A percentile compares a stretch with the other conserved stretches of the same genome.
phyloP scores from a whole-genome alignment of 2,113 vertebrate genomes.

The Neotoma lepida region DNA sequence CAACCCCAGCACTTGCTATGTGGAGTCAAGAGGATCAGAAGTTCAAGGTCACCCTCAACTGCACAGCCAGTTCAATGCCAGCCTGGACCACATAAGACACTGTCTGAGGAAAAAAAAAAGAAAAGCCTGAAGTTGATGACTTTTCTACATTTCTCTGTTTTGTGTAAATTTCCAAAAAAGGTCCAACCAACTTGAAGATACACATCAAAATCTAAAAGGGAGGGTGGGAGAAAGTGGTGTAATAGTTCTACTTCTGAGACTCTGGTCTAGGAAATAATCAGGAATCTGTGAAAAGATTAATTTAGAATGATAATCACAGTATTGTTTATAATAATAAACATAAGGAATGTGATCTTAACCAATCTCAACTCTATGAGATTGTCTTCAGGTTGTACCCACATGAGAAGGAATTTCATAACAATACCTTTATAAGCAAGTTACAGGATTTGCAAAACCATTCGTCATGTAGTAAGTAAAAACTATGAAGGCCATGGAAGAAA shows the following conservation, averaged over 20 bases:
- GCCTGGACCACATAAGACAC: background rate
- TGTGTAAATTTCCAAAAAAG: constrained; percentile 34
- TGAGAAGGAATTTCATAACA: background rate
- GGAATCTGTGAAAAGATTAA: constrained; percentile 29
- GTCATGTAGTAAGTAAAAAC: background rate
- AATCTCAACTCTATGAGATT: background rate
- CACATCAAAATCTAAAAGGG: background rate
- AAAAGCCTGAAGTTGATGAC: background rate
- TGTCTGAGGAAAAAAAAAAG: background rate
- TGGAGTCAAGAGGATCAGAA: background rate
- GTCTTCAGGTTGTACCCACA: background rate
- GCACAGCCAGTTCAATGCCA: background rate
- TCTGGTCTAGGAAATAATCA: constrained; percentile 45
- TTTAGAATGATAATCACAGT: background rate
- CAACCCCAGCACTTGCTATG: background rate
- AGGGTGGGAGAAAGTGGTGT: background rate
- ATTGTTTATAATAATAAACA: constrained; percentile 53
- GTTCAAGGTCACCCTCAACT: background rate
- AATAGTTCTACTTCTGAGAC: background rate
- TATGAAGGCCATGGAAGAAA: background rate
- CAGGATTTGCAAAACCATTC: constrained; percentile 29
- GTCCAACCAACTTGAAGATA: background rate
- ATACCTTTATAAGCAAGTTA: constrained; percentile 55
- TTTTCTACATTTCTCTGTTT: background rate
- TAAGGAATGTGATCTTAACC: background rate